Conservation (phyloP, 2,113 vertebrate species). For the Pygoscelis adeliae region DNA sequence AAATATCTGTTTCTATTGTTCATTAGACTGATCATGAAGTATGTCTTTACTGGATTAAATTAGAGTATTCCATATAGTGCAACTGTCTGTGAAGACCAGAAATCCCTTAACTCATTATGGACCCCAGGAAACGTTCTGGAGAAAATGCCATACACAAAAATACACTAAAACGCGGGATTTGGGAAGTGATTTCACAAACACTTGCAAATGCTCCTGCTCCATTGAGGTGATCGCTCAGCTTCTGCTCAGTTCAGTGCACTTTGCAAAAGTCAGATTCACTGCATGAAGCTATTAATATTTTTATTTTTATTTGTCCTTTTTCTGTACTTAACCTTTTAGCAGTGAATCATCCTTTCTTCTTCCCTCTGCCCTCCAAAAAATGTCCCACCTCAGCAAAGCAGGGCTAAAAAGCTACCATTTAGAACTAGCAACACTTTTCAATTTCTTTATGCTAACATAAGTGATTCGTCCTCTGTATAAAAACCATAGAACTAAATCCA, state of each 20-base stretch:
- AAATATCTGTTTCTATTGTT: not conserved
- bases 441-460: not conserved
- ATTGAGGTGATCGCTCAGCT: not conserved
- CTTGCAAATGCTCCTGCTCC: not conserved
- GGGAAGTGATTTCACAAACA: not conserved
- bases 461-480: not conserved
- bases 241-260: not conserved
- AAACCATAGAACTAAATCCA: not conserved
- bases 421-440: not conserved
- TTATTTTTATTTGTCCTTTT: not conserved
- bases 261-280: not conserved
- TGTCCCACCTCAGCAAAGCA: not conserved
- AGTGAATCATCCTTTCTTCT: not conserved
- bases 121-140: not conserved
- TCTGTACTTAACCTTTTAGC: not conserved
- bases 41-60: not conserved
- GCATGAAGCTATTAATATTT: not conserved
- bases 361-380: accelerated
- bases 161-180: not conserved
- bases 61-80: not conserved
- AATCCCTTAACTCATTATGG: not conserved
- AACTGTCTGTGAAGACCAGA: not conserved
- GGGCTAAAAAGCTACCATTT: not conserved
- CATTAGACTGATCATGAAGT: not conserved
- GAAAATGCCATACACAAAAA: not conserved